phyloP scores from a whole-genome alignment of 2,797 vertebrate genomes.

The Mus minutoides region DNA sequence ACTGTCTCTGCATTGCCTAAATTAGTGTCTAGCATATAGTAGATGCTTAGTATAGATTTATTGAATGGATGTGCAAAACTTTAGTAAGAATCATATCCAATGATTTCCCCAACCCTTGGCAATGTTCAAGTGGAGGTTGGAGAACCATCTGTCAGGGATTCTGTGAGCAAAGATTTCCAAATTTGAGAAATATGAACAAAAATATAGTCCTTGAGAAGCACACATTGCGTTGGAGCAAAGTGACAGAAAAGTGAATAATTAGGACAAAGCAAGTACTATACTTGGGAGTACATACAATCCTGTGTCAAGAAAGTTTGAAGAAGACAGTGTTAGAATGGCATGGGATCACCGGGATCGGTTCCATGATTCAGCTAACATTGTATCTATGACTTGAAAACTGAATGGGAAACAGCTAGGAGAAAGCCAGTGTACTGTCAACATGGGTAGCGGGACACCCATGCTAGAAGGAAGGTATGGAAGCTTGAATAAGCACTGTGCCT shows the following conservation, averaged over 20 bases:
- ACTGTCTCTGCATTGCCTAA: not conserved
- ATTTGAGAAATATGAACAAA: constrained; percentile 70
- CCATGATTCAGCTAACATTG: not conserved
- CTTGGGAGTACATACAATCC: not conserved
- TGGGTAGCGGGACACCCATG: not conserved
- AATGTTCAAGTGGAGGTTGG: constrained; percentile 61
- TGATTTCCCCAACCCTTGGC: constrained; percentile 69
- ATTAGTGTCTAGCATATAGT: constrained; percentile 13
- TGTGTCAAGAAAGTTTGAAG: not conserved
- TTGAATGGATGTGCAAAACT: constrained; percentile 59
- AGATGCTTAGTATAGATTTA: constrained; percentile 43
- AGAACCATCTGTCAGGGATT: constrained; percentile 72
- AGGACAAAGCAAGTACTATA: constrained; percentile 47
- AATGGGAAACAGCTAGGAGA: not conserved
- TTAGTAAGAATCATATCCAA: constrained; percentile 53
- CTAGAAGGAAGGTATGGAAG: not conserved
- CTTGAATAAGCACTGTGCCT: not conserved
- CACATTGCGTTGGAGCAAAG: constrained; percentile 46
- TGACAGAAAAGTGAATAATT: constrained; percentile 57
- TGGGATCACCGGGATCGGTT: not conserved
- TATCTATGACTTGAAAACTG: not conserved
- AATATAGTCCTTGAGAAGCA: constrained; percentile 66
- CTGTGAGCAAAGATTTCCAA: constrained; percentile 60
- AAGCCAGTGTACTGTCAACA: not conserved
- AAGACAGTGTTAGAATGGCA: not conserved